Conservation (phyloP, 2,113 vertebrate genomes). For the Hemibagrus wyckioides region DNA sequence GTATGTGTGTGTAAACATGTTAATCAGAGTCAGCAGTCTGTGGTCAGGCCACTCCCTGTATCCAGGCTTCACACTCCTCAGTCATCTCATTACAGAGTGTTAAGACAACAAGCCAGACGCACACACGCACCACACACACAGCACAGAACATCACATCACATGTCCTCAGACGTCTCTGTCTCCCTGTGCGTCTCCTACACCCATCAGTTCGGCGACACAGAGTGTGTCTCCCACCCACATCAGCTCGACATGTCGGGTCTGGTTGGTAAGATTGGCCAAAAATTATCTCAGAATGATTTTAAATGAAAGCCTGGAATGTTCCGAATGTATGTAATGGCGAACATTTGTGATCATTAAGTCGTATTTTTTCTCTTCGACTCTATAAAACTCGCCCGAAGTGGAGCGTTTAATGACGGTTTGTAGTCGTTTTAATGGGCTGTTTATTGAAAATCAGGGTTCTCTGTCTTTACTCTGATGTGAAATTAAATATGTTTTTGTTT, state of each 20-base stretch:
- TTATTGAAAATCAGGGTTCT: not conserved
- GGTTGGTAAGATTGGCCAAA: not conserved
- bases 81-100: constrained; percentile 62
- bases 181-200: not conserved
- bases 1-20: constrained; percentile 59
- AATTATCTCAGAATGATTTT: constrained; percentile 15
- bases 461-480: not conserved
- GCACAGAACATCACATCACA: constrained; percentile 52
- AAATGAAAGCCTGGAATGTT: constrained; percentile 30
- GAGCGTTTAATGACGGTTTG: not conserved
- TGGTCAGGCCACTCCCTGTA: constrained; percentile 54
- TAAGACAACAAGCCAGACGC: constrained; percentile 49
- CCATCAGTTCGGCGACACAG: not conserved
- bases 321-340: constrained; percentile 7
- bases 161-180: not conserved
- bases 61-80: constrained; percentile 50
- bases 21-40: constrained; percentile 64
- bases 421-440: not conserved
- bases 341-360: constrained; percentile 16
- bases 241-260: not conserved
- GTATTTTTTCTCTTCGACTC: constrained; percentile 1
- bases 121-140: constrained; percentile 47
- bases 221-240: not conserved
- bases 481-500: constrained; percentile 12
- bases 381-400: not conserved